phyloP scores from a whole-genome alignment of 2,113 vertebrate species.

The Sander lucioperca region DNA sequence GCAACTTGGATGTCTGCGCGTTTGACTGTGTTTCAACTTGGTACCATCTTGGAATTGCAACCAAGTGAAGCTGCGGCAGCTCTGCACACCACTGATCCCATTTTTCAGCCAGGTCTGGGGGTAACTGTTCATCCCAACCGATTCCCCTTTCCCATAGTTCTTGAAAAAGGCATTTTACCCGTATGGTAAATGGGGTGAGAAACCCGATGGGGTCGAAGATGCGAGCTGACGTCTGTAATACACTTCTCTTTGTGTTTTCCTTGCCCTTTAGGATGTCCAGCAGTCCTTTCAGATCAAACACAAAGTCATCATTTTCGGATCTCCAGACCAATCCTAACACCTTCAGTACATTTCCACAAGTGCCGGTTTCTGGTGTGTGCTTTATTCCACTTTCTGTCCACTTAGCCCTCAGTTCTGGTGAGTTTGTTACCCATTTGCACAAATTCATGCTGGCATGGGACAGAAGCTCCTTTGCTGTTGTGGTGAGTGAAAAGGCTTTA shows the following conservation, averaged over 20 bases:
- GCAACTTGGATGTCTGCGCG: too few relatives aligned
- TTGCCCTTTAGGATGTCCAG: conserved; percentile 1
- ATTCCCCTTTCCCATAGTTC: background rate
- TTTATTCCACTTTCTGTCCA: conserved; percentile 9
- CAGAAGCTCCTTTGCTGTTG: too few relatives aligned
- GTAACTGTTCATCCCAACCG: too few relatives aligned
- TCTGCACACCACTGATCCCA: too few relatives aligned
- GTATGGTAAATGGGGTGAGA: background rate
- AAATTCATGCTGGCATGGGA: conserved; percentile 11
- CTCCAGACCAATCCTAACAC: conserved; percentile 40
- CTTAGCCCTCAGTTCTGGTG: conserved; percentile 6
- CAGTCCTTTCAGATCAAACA: conserved; percentile 18
- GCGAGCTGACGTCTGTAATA: background rate
- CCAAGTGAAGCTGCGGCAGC: too few relatives aligned
- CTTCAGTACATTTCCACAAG: conserved; percentile 22
- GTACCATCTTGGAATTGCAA: too few relatives aligned
- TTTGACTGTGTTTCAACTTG: too few relatives aligned
- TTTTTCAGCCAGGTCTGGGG: too few relatives aligned
- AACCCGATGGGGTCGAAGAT: background rate
- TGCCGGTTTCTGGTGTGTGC: background rate
- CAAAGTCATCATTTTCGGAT: conserved; percentile 27
- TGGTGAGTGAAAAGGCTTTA: background rate
- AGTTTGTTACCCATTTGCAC: conserved; percentile 32
- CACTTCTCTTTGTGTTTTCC: conserved; percentile 33
- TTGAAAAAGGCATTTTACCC: background rate